A percentile compares a stretch with the other conserved stretches of the same genome.
Conservation (phyloP, 2,113 vertebrate genomes). For the Illadopsis cleaveri region DNA sequence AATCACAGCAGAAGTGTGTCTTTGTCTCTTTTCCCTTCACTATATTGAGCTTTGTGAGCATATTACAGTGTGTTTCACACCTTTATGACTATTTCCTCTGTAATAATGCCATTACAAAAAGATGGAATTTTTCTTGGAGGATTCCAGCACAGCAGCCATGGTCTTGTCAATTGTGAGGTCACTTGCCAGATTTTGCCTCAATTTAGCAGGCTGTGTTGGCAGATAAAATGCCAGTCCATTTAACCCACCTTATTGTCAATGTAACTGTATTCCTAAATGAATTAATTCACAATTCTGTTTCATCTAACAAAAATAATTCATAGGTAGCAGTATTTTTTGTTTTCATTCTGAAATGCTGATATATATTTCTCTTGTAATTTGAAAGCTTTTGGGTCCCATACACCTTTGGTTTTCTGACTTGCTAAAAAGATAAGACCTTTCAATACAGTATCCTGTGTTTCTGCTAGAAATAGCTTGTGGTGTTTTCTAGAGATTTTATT, state of each 20-base stretch:
- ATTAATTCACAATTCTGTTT: background rate
- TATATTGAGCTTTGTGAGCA: background rate
- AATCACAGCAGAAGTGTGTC: background rate
- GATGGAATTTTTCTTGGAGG: background rate
- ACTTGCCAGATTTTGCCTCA: background rate
- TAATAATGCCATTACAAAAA: background rate
- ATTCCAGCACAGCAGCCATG: background rate
- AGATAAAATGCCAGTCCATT: background rate
- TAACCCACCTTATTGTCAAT: background rate
- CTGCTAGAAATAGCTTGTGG: background rate
- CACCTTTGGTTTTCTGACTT: background rate
- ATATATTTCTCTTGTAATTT: background rate
- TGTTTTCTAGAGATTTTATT: background rate
- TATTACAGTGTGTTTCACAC: background rate
- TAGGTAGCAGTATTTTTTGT: background rate
- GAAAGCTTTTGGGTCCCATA: background rate
- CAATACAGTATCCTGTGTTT: background rate
- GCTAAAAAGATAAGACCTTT: background rate
- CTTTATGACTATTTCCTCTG: background rate
- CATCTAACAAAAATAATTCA: background rate
- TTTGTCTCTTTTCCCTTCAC: background rate
- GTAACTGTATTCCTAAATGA: background rate
- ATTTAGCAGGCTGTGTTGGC: background rate
- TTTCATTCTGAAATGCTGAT: background rate
- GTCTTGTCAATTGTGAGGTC: background rate